phyloP scores from a whole-genome alignment of 2,113 vertebrate species.

The Ramphastos sulfuratus region DNA sequence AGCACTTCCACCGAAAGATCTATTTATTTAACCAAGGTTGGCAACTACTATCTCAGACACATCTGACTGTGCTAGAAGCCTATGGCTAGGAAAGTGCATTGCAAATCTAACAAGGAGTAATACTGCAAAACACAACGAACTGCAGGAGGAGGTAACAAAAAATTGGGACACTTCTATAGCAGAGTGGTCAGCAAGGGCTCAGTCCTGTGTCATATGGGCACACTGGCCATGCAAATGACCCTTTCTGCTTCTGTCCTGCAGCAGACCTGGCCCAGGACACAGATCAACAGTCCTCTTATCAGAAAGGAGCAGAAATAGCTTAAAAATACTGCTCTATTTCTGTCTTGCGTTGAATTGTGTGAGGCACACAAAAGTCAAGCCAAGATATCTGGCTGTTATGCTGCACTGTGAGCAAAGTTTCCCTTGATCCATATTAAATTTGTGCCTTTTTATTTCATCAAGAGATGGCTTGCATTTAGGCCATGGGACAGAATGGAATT shows the following conservation, averaged over 20 bases:
- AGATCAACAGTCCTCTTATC: neutral
- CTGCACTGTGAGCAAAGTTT: slow-evolving; percentile 15
- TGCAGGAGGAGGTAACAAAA: neutral
- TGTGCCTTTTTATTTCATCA: slow-evolving; percentile 54
- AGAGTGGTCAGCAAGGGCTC: neutral
- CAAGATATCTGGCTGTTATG: neutral
- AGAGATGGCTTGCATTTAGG: slow-evolving; percentile 41
- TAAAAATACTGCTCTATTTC: neutral
- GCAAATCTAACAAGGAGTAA: neutral
- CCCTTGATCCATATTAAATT: slow-evolving; percentile 46
- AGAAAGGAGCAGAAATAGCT: neutral
- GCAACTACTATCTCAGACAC: slow-evolving; percentile 19
- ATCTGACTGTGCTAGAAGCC: slow-evolving; percentile 31
- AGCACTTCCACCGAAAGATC: slow-evolving; percentile 41
- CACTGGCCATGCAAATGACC: neutral
- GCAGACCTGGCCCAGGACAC: neutral
- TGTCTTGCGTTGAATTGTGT: neutral
- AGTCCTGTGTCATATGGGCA: neutral
- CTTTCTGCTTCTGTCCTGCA: neutral
- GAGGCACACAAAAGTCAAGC: neutral
- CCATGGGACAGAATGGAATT: slow-evolving; percentile 4
- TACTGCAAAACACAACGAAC: neutral
- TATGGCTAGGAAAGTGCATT: neutral
- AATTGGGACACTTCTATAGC: neutral
- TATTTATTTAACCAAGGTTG: slow-evolving; percentile 30